These are phyloP conservation scores for Drosophila miranda DNA, from an alignment of 1,140 invertebrate genomes.

Conservation along the genomic window DNA sequence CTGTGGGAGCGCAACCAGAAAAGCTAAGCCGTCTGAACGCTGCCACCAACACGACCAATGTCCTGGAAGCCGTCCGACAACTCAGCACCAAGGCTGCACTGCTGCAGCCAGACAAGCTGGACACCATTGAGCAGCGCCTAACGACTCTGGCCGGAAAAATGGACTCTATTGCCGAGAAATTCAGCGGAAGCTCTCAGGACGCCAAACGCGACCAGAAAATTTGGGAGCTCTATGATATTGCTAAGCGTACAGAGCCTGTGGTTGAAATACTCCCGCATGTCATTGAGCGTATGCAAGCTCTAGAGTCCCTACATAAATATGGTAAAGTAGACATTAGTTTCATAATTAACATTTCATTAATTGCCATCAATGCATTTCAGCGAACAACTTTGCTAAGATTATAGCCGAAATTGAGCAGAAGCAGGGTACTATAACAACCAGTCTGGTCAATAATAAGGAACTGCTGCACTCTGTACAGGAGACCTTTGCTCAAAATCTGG, in stretches of 20 bases:
- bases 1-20: slow-evolving; percentile 86
- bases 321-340: slow-evolving; percentile 83
- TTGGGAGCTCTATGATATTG: slow-evolving; percentile 91
- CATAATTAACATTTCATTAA: neutral
- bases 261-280: slow-evolving; percentile 90
- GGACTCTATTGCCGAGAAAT: slow-evolving; percentile 88
- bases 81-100: slow-evolving; percentile 90
- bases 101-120: slow-evolving; percentile 91
- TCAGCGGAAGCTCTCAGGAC: slow-evolving; percentile 86
- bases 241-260: slow-evolving; percentile 92
- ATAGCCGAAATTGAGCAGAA: slow-evolving; percentile 91
- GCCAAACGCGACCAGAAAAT: slow-evolving; percentile 92
- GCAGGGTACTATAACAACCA: slow-evolving; percentile 88
- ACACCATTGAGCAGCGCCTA: slow-evolving; percentile 91
- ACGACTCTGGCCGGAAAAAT: slow-evolving; percentile 89
- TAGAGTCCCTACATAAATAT: slow-evolving; percentile 94
- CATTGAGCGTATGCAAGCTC: slow-evolving; percentile 90
- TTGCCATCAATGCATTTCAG: slow-evolving; percentile 83
- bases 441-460: slow-evolving; percentile 89
- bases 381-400: slow-evolving; percentile 92
- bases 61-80: slow-evolving; percentile 88
- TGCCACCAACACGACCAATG: slow-evolving; percentile 75
- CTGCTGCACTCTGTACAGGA: slow-evolving; percentile 91
- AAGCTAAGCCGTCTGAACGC: slow-evolving; percentile 84
- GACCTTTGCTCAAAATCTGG: slow-evolving; percentile 89